Evolutionary conservation across 92 coral and sea anemone genomes (phyloP).

Genomic region (Zoanthus sansibaricus): DNA sequence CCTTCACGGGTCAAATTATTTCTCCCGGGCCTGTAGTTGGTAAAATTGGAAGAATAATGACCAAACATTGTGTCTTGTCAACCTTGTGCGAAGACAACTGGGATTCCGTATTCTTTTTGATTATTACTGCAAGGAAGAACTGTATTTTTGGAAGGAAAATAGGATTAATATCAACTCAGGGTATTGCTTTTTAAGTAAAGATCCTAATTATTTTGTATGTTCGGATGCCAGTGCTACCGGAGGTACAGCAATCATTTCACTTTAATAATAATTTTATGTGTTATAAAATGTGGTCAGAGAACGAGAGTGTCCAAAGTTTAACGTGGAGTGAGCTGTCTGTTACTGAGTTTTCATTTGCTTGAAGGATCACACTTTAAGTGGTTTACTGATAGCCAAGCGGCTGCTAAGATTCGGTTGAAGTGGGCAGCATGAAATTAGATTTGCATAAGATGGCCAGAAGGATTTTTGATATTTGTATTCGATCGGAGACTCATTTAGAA

Average conservation of each 20-base stretch:
- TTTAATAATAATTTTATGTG: not conserved
- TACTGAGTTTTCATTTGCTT: slow-evolving; percentile 36
- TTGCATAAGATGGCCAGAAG: no score
- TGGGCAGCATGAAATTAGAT: no score
- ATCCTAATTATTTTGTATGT: slow-evolving; percentile 35
- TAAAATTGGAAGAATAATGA: slow-evolving; percentile 16
- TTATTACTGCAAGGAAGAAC: slow-evolving; percentile 55
- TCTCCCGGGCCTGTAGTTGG: slow-evolving; percentile 43
- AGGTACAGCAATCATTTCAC: slow-evolving; percentile 15
- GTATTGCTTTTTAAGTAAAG: slow-evolving; percentile 8
- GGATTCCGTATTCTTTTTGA: slow-evolving; percentile 39
- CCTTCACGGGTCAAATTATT: not conserved
- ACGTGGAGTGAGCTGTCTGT: slow-evolving; percentile 52
- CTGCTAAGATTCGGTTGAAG: slow-evolving; percentile 47
- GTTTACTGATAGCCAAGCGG: slow-evolving; percentile 25
- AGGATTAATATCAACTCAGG: slow-evolving; percentile 20
- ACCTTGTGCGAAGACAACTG: no score
- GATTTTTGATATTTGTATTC: not conserved
- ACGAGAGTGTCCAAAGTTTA: slow-evolving; percentile 28
- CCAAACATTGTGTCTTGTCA: slow-evolving; percentile 27
- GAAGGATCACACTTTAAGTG: slow-evolving; percentile 51
- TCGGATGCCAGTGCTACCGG: slow-evolving; percentile 34
- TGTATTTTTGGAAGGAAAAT: slow-evolving; percentile 52
- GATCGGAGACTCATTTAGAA: slow-evolving; percentile 7
- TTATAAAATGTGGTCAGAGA: slow-evolving; percentile 41